Base-by-base conservation (phyloP, 2,888 invertebrate genomes). In the Lithosia quadra region DNA sequence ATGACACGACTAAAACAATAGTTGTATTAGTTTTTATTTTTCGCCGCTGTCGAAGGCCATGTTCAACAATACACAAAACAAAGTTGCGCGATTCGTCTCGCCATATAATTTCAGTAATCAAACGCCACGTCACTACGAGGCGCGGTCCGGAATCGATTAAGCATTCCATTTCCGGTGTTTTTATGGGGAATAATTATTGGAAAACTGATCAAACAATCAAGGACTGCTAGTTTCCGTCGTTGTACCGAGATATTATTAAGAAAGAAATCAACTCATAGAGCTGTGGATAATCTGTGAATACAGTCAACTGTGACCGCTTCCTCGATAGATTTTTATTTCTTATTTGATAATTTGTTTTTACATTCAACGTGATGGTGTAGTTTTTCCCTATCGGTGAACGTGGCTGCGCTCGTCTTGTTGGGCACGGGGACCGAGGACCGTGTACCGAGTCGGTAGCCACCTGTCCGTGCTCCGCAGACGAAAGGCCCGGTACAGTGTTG, bases 21-120 rank as follows among this genome's bases (percentile, higher is more conserved):
- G 89, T 90, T 88, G 90, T 92, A 93, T 93, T 92, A 92, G 92
- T 93, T 93, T 94, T 93, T 92, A 91, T 91, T 91, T 93, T 92
- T 91, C 89, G 84, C 85, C 78, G 79, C 84, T 86, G 84, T 84
- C 82, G 93, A 94, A 94, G 95, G 95, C 83, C 92, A 84, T 80
- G 81, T 81, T 84, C 80, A 87, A 94, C 93, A 94, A 93, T 92
- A 92, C 91, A 90, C 89, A 90, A 91, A 92, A 92, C 92, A 92
- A 90, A 92, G 90, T 92, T 88, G 85, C 84, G 84, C 87, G 89
- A 91, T 94, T 92, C 89, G 93, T 88, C 88, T 89, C 91, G 92
- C 94, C 93, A 92, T 93, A 94, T 94, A 93, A 93, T 93, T 94
- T 93, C 89, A 88, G 91, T 92, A 93, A 92, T 93, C 91, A 90